These are phyloP conservation scores for Trichopria drosophilae DNA, from an alignment of 2,888 invertebrate species.

Conservation along the genomic window DNA sequence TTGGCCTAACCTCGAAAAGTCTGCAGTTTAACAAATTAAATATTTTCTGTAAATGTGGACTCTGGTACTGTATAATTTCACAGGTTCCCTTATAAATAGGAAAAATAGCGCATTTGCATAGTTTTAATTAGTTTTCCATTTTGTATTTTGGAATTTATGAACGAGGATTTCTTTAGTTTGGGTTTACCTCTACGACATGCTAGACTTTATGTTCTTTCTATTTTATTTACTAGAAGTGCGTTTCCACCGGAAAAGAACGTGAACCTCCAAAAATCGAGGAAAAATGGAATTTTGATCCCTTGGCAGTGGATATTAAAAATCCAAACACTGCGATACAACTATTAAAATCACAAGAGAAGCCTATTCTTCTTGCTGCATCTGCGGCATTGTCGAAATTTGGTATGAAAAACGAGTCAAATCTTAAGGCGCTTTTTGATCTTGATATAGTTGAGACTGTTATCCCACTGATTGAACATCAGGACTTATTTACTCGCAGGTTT, in stretches of 20 bases:
- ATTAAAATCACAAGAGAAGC: constrained; percentile 46
- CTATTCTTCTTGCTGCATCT: constrained; percentile 56
- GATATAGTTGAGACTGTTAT: constrained; percentile 42
- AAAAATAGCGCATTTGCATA: too few species aligned
- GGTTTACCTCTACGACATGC: too few species aligned
- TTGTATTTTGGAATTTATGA: too few species aligned
- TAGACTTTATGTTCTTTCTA: too few species aligned
- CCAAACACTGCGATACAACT: constrained; percentile 47
- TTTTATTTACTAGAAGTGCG: too few species aligned
- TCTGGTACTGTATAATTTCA: too few species aligned
- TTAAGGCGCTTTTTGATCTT: constrained; percentile 45
- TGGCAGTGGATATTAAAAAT: constrained; percentile 43
- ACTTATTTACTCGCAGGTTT: constrained; percentile 48
- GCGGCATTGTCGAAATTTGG: constrained; percentile 60
- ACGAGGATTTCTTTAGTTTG: too few species aligned
- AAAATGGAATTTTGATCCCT: constrained; percentile 39
- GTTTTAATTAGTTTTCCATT: too few species aligned
- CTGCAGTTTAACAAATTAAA: too few species aligned
- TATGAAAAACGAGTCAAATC: constrained; percentile 53
- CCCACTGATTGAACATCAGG: constrained; percentile 45
- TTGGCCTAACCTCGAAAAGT: too few species aligned
- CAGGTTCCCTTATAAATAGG: too few species aligned
- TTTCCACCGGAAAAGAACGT: constrained; percentile 37
- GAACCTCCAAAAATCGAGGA: constrained; percentile 33
- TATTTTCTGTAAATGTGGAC: too few species aligned